phyloP scores from a whole-genome alignment of 2,797 vertebrate species.

The Xenopus petersii region DNA sequence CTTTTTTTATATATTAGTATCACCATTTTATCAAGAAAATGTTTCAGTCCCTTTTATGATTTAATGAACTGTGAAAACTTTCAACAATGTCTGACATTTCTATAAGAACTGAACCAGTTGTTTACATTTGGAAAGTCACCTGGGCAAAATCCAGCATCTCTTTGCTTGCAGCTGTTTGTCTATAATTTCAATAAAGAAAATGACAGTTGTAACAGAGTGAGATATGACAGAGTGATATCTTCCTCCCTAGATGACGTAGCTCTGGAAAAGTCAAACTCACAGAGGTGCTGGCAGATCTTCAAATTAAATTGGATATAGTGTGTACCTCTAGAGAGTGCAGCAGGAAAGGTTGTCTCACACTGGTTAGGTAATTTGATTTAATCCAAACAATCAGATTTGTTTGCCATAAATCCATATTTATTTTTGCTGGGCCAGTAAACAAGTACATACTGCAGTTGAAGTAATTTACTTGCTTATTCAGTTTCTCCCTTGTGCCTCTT shows the following conservation, averaged over 20 bases:
- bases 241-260: background rate
- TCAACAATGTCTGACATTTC: background rate
- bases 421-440: slow-evolving; percentile 41
- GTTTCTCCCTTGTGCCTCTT: slow-evolving; percentile 27
- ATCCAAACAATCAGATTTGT: slow-evolving; percentile 48
- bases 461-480: slow-evolving; percentile 38
- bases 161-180: slow-evolving; percentile 13
- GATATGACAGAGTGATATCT: background rate
- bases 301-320: slow-evolving; percentile 17
- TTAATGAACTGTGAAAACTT: too few species aligned
- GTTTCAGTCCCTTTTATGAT: too few species aligned
- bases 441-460: slow-evolving; percentile 18
- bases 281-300: slow-evolving; percentile 15
- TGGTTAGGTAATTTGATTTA: slow-evolving; percentile 42
- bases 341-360: slow-evolving; percentile 26
- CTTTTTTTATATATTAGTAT: too few species aligned
- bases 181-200: slow-evolving; percentile 9
- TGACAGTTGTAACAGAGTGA: background rate
- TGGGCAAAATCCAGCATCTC: background rate
- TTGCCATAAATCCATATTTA: slow-evolving; percentile 50
- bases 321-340: slow-evolving; percentile 15
- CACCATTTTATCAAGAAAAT: too few species aligned
- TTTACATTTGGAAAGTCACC: background rate
- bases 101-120: background rate
- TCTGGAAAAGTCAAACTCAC: background rate